Evolutionary conservation across 2,888 invertebrate genomes (phyloP).

Genomic region (Hypomecis atomaria): DNA sequence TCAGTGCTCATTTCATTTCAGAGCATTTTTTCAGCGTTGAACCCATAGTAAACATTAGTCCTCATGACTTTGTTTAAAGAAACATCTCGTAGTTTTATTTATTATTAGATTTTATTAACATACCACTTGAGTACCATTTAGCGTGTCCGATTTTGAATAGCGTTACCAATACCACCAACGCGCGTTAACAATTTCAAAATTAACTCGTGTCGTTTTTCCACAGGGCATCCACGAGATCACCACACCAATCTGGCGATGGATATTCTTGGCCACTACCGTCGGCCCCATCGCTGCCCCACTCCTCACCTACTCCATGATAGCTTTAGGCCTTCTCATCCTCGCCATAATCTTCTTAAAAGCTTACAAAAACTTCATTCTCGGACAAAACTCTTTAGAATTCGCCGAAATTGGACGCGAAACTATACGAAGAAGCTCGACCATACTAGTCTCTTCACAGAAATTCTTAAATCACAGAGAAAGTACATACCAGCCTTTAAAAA

Average conservation of each 20-base stretch:
- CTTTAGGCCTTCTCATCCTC: conserved; percentile 87
- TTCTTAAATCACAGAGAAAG: conserved; percentile 84
- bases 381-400: conserved; percentile 88
- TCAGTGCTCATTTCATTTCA: too few relatives aligned
- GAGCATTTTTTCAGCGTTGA: too few relatives aligned
- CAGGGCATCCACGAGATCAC: conserved; percentile 92
- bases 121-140: too few relatives aligned
- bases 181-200: background rate
- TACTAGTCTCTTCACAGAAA: conserved; percentile 84
- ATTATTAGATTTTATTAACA: too few relatives aligned
- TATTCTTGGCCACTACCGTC: conserved; percentile 91
- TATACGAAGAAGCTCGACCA: conserved; percentile 86
- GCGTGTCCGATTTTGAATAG: too few relatives aligned
- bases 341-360: conserved; percentile 88
- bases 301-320: conserved; percentile 89
- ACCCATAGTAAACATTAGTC: too few relatives aligned
- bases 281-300: conserved; percentile 89
- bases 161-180: background rate
- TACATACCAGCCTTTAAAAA: conserved; percentile 63
- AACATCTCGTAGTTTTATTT: too few relatives aligned
- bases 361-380: conserved; percentile 90
- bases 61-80: too few relatives aligned
- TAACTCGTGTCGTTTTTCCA: conserved; percentile 37
- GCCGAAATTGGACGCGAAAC: conserved; percentile 91
- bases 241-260: conserved; percentile 91